Evolutionary conservation across 1,140 invertebrate species (phyloP).

Genomic region (Saccostrea cuccullata): DNA sequence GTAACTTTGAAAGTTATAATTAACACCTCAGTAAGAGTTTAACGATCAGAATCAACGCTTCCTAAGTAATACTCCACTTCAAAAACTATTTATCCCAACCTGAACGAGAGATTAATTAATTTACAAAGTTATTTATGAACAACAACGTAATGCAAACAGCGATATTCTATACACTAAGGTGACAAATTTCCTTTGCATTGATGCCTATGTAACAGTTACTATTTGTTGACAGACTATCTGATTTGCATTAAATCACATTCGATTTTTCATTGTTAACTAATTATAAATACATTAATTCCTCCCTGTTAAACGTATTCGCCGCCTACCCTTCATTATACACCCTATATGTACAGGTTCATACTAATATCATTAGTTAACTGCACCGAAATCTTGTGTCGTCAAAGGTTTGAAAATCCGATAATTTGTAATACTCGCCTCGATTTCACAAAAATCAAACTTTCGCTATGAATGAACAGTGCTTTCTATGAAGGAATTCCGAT

Average conservation of each 20-base stretch:
- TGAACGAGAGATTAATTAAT: conserved; percentile 14
- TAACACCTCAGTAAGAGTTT: neutral
- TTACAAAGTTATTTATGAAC: conserved; percentile 21
- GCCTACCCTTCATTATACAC: neutral
- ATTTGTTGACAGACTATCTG: conserved; percentile 3
- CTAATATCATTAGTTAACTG: neutral
- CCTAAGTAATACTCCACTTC: neutral
- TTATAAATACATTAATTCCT: conserved; percentile 32
- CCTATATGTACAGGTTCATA: conserved; percentile 18
- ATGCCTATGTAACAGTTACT: neutral
- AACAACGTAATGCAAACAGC: neutral
- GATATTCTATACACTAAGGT: neutral
- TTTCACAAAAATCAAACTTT: neutral
- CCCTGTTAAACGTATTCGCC: neutral
- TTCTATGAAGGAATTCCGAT: neutral
- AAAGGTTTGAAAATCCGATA: conserved; percentile 25
- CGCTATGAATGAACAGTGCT: conserved; percentile 15
- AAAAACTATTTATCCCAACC: neutral
- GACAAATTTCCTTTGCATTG: neutral
- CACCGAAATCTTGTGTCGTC: neutral
- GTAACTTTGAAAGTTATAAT: conserved; percentile 1
- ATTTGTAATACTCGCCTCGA: neutral
- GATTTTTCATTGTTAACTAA: conserved; percentile 34
- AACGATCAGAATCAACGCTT: conserved; percentile 18
- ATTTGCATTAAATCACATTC: conserved; percentile 30